Percentiles rank a stretch among this genome's conserved stretches.
Evolutionary conservation across 2,797 vertebrate species (phyloP).

Genomic region (Eospalax fontanierii): DNA sequence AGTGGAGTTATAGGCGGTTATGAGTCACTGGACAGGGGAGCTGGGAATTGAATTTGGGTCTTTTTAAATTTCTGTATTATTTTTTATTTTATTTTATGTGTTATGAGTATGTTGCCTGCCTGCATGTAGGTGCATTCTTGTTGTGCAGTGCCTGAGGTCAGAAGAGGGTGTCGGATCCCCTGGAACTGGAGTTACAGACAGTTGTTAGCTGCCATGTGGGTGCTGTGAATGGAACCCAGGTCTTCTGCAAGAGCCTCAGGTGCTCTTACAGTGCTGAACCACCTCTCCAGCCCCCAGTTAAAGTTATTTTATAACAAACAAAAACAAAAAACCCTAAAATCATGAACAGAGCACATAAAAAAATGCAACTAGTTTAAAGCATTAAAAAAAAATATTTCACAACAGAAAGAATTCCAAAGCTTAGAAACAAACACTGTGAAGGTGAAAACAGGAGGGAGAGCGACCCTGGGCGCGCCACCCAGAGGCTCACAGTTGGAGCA

Average conservation of each 20-base stretch:
- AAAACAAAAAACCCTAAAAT: conserved; percentile 37
- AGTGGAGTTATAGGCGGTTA: too few relatives aligned
- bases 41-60: too few relatives aligned
- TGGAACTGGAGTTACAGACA: too few relatives aligned
- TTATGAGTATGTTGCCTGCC: not conserved
- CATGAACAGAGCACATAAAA: not conserved
- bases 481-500: not conserved
- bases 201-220: too few relatives aligned
- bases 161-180: too few relatives aligned
- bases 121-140: not conserved
- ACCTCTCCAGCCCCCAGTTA: not conserved
- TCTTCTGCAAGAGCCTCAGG: not conserved
- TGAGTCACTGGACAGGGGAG: too few relatives aligned
- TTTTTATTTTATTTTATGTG: not conserved
- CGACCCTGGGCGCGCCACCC: not conserved
- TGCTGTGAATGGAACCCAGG: not conserved
- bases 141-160: too few relatives aligned
- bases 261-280: too few relatives aligned
- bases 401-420: not conserved
- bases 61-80: too few relatives aligned
- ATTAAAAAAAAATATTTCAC: not conserved
- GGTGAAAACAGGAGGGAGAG: too few relatives aligned
- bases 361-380: not conserved
- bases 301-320: conserved; percentile 25
- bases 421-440: not conserved